Conservation (phyloP, 2,888 invertebrate genomes). For the Dolichopus griseipennis region DNA sequence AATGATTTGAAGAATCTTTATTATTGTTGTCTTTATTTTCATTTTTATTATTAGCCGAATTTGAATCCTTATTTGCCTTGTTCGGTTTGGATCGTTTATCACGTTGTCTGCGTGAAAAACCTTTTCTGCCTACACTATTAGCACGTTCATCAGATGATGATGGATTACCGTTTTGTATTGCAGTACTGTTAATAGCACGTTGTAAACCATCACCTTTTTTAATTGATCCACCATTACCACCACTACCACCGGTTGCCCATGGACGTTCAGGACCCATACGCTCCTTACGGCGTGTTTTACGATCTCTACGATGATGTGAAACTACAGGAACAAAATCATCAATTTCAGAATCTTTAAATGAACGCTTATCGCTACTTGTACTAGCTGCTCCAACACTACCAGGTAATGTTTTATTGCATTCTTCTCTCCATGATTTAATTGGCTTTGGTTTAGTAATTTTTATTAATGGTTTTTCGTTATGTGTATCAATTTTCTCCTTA, state of each 20-base stretch:
- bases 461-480: slow-evolving; percentile 28
- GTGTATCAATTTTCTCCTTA: background rate
- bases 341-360: slow-evolving; percentile 36
- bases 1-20: slow-evolving; percentile 31
- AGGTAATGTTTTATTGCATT: slow-evolving; percentile 27
- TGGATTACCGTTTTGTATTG: slow-evolving; percentile 14
- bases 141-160: slow-evolving; percentile 20
- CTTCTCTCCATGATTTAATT: slow-evolving; percentile 39
- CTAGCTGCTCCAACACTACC: background rate
- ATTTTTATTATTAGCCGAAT: slow-evolving; percentile 15
- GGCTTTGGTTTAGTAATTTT: slow-evolving; percentile 24
- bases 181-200: background rate
- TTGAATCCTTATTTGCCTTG: slow-evolving; percentile 13
- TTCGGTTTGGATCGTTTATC: slow-evolving; percentile 27
- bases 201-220: slow-evolving; percentile 14
- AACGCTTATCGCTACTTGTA: slow-evolving; percentile 39
- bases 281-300: slow-evolving; percentile 40
- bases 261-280: slow-evolving; percentile 22
- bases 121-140: slow-evolving; percentile 18
- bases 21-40: slow-evolving; percentile 20
- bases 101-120: slow-evolving; percentile 21
- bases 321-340: slow-evolving; percentile 42
- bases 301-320: slow-evolving; percentile 41
- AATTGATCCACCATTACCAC: slow-evolving; percentile 8
- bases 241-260: slow-evolving; percentile 19